Percentiles rank a stretch among this genome's conserved stretches.
These are phyloP conservation scores for Timandra comae DNA, from an alignment of 2,888 invertebrate genomes.

Conservation along the genomic window DNA sequence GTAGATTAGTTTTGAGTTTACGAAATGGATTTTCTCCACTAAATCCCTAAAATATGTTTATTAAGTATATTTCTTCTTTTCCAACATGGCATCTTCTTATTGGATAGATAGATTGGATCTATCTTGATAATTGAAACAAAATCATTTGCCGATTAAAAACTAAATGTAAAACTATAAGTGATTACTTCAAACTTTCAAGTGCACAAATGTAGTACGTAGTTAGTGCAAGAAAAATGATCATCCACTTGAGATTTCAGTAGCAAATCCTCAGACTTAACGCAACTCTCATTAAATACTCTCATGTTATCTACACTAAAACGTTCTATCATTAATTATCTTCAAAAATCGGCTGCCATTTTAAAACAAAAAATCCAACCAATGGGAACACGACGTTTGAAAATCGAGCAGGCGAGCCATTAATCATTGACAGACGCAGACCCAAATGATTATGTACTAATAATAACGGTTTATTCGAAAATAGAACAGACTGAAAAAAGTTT, in stretches of 20 bases:
- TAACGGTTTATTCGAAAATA: constrained; percentile 13
- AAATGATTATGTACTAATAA: constrained; percentile 28
- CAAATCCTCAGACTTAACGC: constrained; percentile 49
- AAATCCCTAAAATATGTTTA: constrained; percentile 3
- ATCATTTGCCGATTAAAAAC: no score
- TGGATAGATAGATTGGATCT: no score
- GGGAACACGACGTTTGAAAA: constrained; percentile 48
- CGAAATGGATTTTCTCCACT: background rate
- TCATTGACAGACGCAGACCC: constrained; percentile 44
- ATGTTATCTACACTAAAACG: constrained; percentile 51
- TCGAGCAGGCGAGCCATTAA: constrained; percentile 62
- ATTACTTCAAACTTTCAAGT: no score
- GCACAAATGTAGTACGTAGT: constrained; percentile 51
- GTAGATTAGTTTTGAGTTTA: constrained; percentile 21
- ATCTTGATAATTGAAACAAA: no score
- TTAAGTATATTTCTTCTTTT: background rate
- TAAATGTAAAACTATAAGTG: no score
- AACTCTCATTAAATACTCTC: constrained; percentile 39
- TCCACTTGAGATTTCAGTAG: constrained; percentile 50
- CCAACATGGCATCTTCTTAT: no score
- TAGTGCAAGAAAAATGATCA: constrained; percentile 55
- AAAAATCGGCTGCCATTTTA: constrained; percentile 65
- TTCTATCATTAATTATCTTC: constrained; percentile 63
- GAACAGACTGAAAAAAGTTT: constrained; percentile 7
- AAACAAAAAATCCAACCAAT: constrained; percentile 59